Conservation (phyloP, 2,113 vertebrate species). For the Phyllostomus hastatus region DNA sequence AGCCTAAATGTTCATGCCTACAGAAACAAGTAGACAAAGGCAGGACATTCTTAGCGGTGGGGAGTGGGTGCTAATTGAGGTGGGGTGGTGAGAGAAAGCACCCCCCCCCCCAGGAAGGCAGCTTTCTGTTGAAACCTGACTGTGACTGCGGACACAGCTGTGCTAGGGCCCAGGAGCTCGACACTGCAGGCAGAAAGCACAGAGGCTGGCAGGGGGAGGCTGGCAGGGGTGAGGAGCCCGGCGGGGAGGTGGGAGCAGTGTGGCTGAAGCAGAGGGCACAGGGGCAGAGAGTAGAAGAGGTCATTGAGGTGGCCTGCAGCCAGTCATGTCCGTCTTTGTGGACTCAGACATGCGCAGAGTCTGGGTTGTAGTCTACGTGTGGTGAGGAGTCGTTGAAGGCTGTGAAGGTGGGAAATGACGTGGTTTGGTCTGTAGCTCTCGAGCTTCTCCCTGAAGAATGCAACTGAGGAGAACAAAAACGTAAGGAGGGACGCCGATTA, state of each 20-base stretch:
- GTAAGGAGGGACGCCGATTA: not conserved
- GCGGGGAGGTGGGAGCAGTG: fast-evolving
- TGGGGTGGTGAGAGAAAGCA: not conserved
- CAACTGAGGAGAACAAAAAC: not conserved
- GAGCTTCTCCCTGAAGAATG: not conserved
- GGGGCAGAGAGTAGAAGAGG: not conserved
- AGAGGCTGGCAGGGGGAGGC: fast-evolving
- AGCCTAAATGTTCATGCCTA: not conserved
- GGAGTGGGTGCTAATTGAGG: not conserved
- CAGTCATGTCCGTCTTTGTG: fast-evolving
- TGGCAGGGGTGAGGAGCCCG: not conserved
- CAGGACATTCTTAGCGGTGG: fast-evolving
- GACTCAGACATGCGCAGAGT: not conserved
- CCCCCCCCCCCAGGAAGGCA: not conserved
- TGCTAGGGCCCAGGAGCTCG: not conserved
- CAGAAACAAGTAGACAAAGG: not conserved
- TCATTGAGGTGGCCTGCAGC: not conserved
- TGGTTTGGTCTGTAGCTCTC: not conserved
- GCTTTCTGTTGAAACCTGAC: not conserved
- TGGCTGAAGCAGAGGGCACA: not conserved
- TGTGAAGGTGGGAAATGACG: no score
- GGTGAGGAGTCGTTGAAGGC: not conserved
- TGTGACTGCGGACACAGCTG: not conserved
- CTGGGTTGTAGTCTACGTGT: not conserved
- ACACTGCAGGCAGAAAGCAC: not conserved